These are phyloP conservation scores for Taenioides sp. DNA, from an alignment of 2,797 vertebrate genomes.

Conservation along the genomic window DNA sequence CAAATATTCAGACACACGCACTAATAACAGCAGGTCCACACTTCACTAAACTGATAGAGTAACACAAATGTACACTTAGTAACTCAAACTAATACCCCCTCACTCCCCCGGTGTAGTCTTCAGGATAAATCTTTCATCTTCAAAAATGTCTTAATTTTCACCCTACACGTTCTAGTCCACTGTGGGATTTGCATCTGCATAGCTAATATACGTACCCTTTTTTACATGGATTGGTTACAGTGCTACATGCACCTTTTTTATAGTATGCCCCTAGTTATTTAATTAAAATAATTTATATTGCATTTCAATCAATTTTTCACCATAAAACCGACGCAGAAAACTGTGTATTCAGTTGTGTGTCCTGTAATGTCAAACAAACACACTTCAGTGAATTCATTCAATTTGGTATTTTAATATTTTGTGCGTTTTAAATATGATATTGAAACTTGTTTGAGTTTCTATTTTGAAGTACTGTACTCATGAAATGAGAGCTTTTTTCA, in stretches of 20 bases:
- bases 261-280: slow-evolving; percentile 49
- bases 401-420: slow-evolving; percentile 52
- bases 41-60: slow-evolving; percentile 17
- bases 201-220: slow-evolving; percentile 34
- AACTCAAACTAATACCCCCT: slow-evolving; percentile 19
- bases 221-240: slow-evolving; percentile 53
- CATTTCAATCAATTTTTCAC: slow-evolving; percentile 61
- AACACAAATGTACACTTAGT: slow-evolving; percentile 37
- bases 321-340: slow-evolving; percentile 16
- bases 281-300: slow-evolving; percentile 57
- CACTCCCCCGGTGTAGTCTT: slow-evolving; percentile 29
- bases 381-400: slow-evolving; percentile 42
- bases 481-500: slow-evolving; percentile 80
- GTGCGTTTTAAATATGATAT: slow-evolving; percentile 55
- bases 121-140: slow-evolving; percentile 37
- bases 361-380: slow-evolving; percentile 27
- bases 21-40: slow-evolving; percentile 9
- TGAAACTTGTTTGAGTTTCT: slow-evolving; percentile 71
- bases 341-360: slow-evolving; percentile 37
- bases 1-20: slow-evolving; percentile 32
- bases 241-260: slow-evolving; percentile 47
- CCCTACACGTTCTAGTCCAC: slow-evolving; percentile 55
- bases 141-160: slow-evolving; percentile 63
- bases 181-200: slow-evolving; percentile 52
- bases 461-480: slow-evolving; percentile 82